Evolutionary conservation across 2,797 vertebrate species (phyloP).

Genomic region (Diplodus sargus): DNA sequence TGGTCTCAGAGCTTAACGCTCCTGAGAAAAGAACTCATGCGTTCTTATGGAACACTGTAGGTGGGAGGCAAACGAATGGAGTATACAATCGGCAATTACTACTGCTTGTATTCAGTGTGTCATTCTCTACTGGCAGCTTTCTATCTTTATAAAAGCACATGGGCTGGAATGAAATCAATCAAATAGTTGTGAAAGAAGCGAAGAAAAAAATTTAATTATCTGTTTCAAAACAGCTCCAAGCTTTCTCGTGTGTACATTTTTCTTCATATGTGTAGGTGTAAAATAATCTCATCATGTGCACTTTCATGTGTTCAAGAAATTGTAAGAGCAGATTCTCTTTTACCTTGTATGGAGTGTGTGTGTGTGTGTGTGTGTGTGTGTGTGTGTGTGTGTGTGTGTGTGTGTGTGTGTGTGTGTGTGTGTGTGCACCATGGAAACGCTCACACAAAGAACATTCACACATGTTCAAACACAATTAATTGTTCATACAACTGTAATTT

Average conservation of each 20-base stretch:
- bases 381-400: too few species aligned
- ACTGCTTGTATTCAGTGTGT: slow-evolving; percentile 44
- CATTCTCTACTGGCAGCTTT: slow-evolving; percentile 25
- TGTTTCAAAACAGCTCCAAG: background rate
- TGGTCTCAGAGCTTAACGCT: slow-evolving; percentile 66
- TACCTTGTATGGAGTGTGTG: background rate
- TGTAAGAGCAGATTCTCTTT: background rate
- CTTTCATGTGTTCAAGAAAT: background rate
- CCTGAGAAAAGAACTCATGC: slow-evolving; percentile 44
- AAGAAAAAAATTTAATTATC: slow-evolving; percentile 37
- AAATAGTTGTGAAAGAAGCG: slow-evolving; percentile 25
- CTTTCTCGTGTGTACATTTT: slow-evolving; percentile 5
- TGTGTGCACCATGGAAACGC: background rate
- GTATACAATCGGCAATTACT: slow-evolving; percentile 43
- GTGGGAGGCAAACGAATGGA: slow-evolving; percentile 40
- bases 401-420: too few species aligned
- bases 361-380: background rate
- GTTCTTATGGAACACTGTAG: slow-evolving; percentile 23
- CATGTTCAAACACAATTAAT: slow-evolving; percentile 30
- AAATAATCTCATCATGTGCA: background rate
- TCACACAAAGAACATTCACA: slow-evolving; percentile 2
- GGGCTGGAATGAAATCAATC: slow-evolving; percentile 24
- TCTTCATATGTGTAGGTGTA: background rate
- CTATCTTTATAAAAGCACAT: slow-evolving; percentile 42
- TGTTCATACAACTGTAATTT: slow-evolving; percentile 54